phyloP scores from a whole-genome alignment of 1,140 invertebrate genomes.

The Diachasmimorpha longicaudata region DNA sequence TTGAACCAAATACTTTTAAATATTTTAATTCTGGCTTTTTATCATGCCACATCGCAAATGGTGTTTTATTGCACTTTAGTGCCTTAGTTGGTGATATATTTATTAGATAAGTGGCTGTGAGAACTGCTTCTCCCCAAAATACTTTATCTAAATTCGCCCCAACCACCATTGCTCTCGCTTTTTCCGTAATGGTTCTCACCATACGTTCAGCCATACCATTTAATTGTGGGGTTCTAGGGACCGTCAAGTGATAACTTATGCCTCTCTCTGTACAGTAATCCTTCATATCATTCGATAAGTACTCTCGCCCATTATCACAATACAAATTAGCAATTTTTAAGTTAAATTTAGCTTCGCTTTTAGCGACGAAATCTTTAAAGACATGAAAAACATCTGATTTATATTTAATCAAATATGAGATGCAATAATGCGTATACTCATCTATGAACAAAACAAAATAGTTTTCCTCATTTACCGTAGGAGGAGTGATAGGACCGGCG shows the following conservation, averaged over 20 bases:
- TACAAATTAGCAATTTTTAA: conserved; percentile 42
- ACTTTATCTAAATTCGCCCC: no score
- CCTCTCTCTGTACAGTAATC: conserved; percentile 51
- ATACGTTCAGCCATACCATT: conserved; percentile 63
- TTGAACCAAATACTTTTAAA: conserved; percentile 60
- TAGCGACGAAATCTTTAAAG: background rate
- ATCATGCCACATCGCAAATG: conserved; percentile 59
- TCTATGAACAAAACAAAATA: no score
- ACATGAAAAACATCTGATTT: no score
- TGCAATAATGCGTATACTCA: no score
- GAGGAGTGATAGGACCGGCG: no score
- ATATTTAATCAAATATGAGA: no score
- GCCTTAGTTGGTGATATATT: conserved; percentile 45
- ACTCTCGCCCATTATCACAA: no score
- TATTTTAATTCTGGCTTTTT: conserved; percentile 56
- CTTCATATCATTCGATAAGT: conserved; percentile 55
- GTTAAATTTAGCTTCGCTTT: background rate
- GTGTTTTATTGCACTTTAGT: conserved; percentile 47
- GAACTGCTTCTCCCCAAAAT: conserved; percentile 54
- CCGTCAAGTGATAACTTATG: conserved; percentile 61
- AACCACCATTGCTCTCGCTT: conserved; percentile 50
- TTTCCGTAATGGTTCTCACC: conserved; percentile 58
- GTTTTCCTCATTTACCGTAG: no score
- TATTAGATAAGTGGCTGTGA: conserved; percentile 37
- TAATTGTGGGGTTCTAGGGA: no score